A percentile compares a stretch with the other conserved stretches of the same genome.
These are phyloP conservation scores for Lochmaea capreae DNA, from an alignment of 2,888 invertebrate genomes.

Conservation along the genomic window DNA sequence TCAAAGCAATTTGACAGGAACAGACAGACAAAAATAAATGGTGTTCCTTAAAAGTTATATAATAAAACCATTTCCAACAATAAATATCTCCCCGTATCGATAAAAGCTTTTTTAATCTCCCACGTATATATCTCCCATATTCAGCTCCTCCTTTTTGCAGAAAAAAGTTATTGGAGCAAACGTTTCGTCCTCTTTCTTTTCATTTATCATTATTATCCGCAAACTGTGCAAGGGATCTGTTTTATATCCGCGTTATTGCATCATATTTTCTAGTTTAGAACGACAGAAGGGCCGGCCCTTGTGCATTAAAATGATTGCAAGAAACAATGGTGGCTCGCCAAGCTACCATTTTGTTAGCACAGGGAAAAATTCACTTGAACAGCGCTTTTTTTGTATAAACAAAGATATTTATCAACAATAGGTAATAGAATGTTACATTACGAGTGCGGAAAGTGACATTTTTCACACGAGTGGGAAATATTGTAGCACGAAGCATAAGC, in stretches of 20 bases:
- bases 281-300: slow-evolving; percentile 46
- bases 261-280: slow-evolving; percentile 54
- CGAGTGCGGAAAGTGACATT: too few relatives aligned
- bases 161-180: slow-evolving; percentile 32
- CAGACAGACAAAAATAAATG: too few relatives aligned
- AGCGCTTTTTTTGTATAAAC: too few relatives aligned
- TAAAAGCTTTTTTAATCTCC: too few relatives aligned
- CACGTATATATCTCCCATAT: background rate
- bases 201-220: slow-evolving; percentile 53
- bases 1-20: too few relatives aligned
- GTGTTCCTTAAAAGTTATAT: too few relatives aligned
- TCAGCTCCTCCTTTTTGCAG: background rate
- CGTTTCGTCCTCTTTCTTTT: slow-evolving; percentile 25
- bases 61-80: too few relatives aligned
- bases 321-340: slow-evolving; percentile 41
- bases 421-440: too few relatives aligned
- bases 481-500: too few relatives aligned
- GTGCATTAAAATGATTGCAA: slow-evolving; percentile 39
- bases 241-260: slow-evolving; percentile 45
- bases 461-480: too few relatives aligned
- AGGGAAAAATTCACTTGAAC: background rate
- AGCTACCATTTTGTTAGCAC: slow-evolving; percentile 34
- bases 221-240: slow-evolving; percentile 44
- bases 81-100: too few relatives aligned
- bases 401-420: too few relatives aligned